Conservation (phyloP, 2,113 vertebrate genomes). For the Larimichthys polyactis region DNA sequence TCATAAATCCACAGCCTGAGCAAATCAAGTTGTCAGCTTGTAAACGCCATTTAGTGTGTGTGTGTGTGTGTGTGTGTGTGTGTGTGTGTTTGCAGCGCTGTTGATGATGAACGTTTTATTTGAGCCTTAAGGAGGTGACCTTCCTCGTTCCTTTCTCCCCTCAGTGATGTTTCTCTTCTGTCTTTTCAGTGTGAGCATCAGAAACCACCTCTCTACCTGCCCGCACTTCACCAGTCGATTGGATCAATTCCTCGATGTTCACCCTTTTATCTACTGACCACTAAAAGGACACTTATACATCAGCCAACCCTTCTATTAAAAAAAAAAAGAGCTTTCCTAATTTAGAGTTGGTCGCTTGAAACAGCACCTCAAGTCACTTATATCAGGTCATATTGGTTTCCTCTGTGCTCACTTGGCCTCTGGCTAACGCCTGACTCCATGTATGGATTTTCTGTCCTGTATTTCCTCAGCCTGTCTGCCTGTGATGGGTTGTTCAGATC, state of each 20-base stretch:
- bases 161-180: slow-evolving; percentile 32
- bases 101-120: slow-evolving; percentile 60
- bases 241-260: slow-evolving; percentile 62
- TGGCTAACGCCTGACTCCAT: slow-evolving; percentile 59
- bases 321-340: slow-evolving; percentile 55
- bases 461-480: slow-evolving; percentile 71
- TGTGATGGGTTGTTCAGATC: slow-evolving; percentile 76
- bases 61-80: slow-evolving; percentile 45
- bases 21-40: slow-evolving; percentile 77
- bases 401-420: slow-evolving; percentile 57
- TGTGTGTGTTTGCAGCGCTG: slow-evolving; percentile 33
- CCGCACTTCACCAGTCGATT: slow-evolving; percentile 50
- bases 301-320: slow-evolving; percentile 37
- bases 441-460: slow-evolving; percentile 80
- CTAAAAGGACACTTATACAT: slow-evolving; percentile 55
- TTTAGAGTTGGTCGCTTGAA: slow-evolving; percentile 60
- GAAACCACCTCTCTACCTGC: slow-evolving; percentile 35
- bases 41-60: slow-evolving; percentile 61
- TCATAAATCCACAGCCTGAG: slow-evolving; percentile 72
- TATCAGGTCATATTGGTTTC: slow-evolving; percentile 65
- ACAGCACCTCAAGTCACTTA: slow-evolving; percentile 59
- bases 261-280: slow-evolving; percentile 58
- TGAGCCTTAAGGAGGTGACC: slow-evolving; percentile 70
- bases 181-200: slow-evolving; percentile 27
- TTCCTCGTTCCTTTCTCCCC: slow-evolving; percentile 39